Base-by-base conservation (phyloP, 2,113 vertebrate genomes). In the Antechinus stuartii region DNA sequence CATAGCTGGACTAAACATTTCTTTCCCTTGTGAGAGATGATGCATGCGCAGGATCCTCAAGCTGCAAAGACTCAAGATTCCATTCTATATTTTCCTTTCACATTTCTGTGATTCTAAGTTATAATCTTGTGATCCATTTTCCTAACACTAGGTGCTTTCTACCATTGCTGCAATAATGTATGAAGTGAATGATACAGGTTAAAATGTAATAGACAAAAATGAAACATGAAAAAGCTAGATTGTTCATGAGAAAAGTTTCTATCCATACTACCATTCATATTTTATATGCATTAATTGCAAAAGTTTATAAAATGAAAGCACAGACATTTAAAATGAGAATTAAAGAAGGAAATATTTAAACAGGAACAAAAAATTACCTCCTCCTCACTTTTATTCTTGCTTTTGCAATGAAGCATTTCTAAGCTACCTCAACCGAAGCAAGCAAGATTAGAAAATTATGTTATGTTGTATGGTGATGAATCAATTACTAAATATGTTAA, bases 191-290 rank as follows among this genome's bases (percentile, higher is more conserved):
- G 61, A 6, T 30, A 61, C 4, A 76, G 14, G 61, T n/a, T 76
- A 35, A 76, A 76, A 76, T 19, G 6, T 22, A n/a, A 76, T n/a
- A 76, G 61, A n/a, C n/a, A 76, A 35, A 76, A n/a, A 30, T 68
- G 61, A n/a, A 4, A 0, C 0, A 2, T 5, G 24, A 55, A 47
- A 19, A 92, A 4, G 2, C 0, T 1, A 30, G 90, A 12, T 16
- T 6, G 27, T 6, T 14, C 30, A 16, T 6, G 14, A 76, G 61
- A n/a, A 68, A 68, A 76, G 12, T 76, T 3, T 16, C 35, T n/a
- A n/a, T 76, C 61, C 35, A 76, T n/a, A 14, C 30, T 68, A 35
- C 30, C 27, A n/a, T 76, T 76, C 14, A 76, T 14, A 0, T 1
- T 49, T 53, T 52, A 7, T 30, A 1, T 5, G 3, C 42, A 0